phyloP scores from a whole-genome alignment of 2,113 vertebrate genomes.

The Nymphicus hollandicus region DNA sequence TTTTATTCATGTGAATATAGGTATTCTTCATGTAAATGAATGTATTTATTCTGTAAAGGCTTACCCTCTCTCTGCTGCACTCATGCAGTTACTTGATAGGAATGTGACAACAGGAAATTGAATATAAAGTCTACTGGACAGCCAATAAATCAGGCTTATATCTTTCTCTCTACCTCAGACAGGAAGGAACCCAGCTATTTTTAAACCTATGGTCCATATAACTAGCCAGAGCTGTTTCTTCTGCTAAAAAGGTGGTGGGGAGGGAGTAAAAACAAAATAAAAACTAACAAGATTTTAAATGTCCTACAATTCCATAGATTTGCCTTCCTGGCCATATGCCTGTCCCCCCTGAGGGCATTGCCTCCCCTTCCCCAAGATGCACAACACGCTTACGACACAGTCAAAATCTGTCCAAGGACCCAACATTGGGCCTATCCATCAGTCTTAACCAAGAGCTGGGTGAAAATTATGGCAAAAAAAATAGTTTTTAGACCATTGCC shows the following conservation, averaged over 20 bases:
- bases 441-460: neutral
- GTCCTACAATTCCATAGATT: neutral
- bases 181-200: constrained; percentile 69
- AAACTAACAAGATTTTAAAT: neutral
- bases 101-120: constrained; percentile 71
- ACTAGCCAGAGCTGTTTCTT: constrained; percentile 2
- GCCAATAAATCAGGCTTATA: constrained; percentile 69
- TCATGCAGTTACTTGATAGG: constrained; percentile 66
- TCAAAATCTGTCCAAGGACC: neutral
- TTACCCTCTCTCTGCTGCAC: constrained; percentile 28
- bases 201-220: constrained; percentile 30
- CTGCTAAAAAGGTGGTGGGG: fast-evolving
- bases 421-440: neutral
- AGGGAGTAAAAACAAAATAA: fast-evolving
- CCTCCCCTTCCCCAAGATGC: neutral
- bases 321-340: neutral
- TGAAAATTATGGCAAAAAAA: neutral
- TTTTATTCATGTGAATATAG: constrained; percentile 46
- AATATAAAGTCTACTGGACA: constrained; percentile 67
- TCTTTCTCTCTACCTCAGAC: constrained; percentile 68
- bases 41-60: constrained; percentile 59
- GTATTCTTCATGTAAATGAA: constrained; percentile 61
- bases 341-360: neutral
- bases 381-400: neutral
- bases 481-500: neutral